A percentile compares a stretch with the other conserved stretches of the same genome.
These are phyloP conservation scores for Mugil cephalus DNA, from an alignment of 2,113 vertebrate genomes.

Conservation along the genomic window DNA sequence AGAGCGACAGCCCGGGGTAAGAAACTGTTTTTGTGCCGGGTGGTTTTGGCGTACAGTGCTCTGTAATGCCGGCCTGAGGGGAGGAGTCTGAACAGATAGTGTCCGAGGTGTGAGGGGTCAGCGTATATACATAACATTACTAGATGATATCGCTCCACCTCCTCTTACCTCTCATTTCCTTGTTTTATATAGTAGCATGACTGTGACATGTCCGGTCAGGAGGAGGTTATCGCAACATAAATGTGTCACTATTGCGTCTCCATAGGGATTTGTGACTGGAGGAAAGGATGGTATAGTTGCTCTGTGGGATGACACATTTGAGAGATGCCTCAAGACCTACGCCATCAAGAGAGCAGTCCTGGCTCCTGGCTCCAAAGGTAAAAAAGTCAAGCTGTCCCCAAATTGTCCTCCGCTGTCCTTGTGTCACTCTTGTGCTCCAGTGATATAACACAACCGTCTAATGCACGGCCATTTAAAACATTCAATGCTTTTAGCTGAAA, in stretches of 20 bases:
- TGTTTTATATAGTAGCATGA: constrained; percentile 2
- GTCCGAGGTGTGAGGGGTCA: too few species aligned
- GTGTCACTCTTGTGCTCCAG: constrained; percentile 1
- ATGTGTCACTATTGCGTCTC: constrained; percentile 17
- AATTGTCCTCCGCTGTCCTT: neutral
- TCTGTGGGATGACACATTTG: constrained; percentile 98
- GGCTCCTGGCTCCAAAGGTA: constrained; percentile 98
- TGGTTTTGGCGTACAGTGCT: too few species aligned
- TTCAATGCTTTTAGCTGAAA: constrained; percentile 38
- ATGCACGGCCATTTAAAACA: constrained; percentile 42
- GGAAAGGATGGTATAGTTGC: constrained; percentile 97
- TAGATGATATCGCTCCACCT: neutral
- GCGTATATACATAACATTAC: neutral
- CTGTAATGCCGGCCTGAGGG: too few species aligned
- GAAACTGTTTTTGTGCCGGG: too few species aligned
- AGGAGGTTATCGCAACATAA: constrained; percentile 15
- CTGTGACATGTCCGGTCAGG: neutral
- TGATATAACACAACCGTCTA: constrained; percentile 10
- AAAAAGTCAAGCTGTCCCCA: constrained; percentile 13
- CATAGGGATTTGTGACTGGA: constrained; percentile 96
- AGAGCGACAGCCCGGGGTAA: too few species aligned
- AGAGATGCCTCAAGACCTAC: constrained; percentile 98
- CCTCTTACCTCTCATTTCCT: neutral
- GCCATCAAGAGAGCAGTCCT: constrained; percentile 96
- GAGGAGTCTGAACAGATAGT: too few species aligned